These are phyloP conservation scores for Andrena flavipes DNA, from an alignment of 2,888 invertebrate genomes.

Conservation along the genomic window DNA sequence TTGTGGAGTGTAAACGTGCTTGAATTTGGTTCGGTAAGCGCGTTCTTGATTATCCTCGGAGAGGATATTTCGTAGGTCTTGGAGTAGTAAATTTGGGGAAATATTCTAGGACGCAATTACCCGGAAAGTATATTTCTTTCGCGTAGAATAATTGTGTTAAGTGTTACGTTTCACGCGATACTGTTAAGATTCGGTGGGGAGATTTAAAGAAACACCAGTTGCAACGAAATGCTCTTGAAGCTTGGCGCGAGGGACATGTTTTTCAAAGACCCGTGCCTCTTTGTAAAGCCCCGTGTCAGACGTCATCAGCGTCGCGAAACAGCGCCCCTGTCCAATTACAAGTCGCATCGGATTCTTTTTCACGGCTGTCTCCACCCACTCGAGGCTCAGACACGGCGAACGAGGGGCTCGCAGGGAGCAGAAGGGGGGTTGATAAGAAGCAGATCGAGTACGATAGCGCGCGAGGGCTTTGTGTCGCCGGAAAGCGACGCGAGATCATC, in stretches of 20 bases:
- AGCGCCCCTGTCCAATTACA: slow-evolving; percentile 44
- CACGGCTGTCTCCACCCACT: slow-evolving; percentile 38
- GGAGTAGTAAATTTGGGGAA: no score
- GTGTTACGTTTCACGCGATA: neutral
- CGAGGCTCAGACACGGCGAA: slow-evolving; percentile 4
- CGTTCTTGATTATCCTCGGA: no score
- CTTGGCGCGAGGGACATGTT: neutral
- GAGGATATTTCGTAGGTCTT: no score
- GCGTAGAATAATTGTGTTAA: no score
- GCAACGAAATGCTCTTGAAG: neutral
- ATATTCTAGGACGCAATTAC: no score
- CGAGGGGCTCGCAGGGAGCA: slow-evolving; percentile 38
- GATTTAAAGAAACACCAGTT: neutral
- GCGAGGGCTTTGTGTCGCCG: slow-evolving; percentile 51
- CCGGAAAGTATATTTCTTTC: no score
- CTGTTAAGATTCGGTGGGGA: no score
- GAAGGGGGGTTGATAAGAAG: slow-evolving; percentile 48
- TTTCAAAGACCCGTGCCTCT: neutral
- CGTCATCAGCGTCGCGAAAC: neutral
- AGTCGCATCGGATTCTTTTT: slow-evolving; percentile 20
- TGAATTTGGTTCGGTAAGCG: no score
- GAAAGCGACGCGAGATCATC: slow-evolving; percentile 48
- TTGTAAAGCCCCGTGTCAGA: neutral
- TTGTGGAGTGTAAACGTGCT: no score
- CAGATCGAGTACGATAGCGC: slow-evolving; percentile 51